Base-by-base conservation (phyloP, 92 coral and sea anemone genomes). In the Umimayanthus chanpuru region DNA sequence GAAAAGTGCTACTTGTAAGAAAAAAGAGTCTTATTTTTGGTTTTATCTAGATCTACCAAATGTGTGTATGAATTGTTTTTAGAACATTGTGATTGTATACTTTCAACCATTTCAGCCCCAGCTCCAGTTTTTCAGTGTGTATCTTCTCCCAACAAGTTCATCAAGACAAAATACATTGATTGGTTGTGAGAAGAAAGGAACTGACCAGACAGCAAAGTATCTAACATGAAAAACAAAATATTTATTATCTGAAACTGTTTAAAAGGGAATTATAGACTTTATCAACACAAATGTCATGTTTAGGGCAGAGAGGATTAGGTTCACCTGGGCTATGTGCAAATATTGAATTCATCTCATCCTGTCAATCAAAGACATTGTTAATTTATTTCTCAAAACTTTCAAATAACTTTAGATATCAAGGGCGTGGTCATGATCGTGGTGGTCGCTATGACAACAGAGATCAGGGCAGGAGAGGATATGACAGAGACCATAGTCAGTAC, bases 401-500 rank as follows among this genome's bases (percentile, higher is more conserved):
- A 11, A 53, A 5, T 32, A 20, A 21, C 36, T 76, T 14, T 44
- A 81, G 86, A 29, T 83, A 83, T 72, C 87, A 83, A 83, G 78
- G 87, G 6, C 87, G 77, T 6, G 16, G 87, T 83, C 78, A 83
- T 14, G 87, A 83, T 16, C 87, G 87, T 5, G 87, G 87, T 70
- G 26, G 77, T 5, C 79, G 87, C 21, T 83, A 83, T 83, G 87
- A 83, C 67, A 83, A 47, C 65, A 83, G 87, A 44, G 87, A 83
- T 68, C 87, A 83, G 29, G 87, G 87, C 47, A 70, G 67, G 25
- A 67, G 87, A 11, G 87, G 87, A 6, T 83, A 83, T 83, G 87
- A 83, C 15, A 47, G 87, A 36, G 87, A 83, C 41, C 87, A 79
- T 1, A 83, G 78, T 71, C 87, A 83, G 56, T 49, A 68, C 38